phyloP scores from a whole-genome alignment of 2,888 invertebrate genomes.

The Lasioglossum villosulum region DNA sequence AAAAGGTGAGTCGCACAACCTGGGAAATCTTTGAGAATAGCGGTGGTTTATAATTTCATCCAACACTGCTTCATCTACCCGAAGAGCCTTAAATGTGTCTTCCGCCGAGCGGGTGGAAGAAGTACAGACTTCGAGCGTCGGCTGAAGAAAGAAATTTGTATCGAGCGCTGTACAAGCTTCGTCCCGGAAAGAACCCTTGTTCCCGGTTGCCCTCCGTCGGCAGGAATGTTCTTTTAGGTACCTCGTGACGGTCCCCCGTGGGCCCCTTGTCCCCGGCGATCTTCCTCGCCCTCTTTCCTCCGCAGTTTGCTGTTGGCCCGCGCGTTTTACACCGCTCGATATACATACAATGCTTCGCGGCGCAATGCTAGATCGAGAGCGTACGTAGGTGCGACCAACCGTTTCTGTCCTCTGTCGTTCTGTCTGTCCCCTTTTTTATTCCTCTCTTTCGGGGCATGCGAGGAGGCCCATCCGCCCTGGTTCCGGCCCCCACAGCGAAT shows the following conservation, averaged over 20 bases:
- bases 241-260: conserved; percentile 35
- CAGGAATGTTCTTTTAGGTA: conserved; percentile 60
- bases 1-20: too few species aligned
- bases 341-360: conserved; percentile 81
- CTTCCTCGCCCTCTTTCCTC: conserved; percentile 14
- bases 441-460: conserved; percentile 40
- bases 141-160: not conserved
- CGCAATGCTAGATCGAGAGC: conserved; percentile 75
- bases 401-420: conserved; percentile 15
- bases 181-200: not conserved
- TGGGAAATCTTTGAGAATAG: too few species aligned
- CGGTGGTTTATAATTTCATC: not conserved
- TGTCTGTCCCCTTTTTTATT: conserved; percentile 3
- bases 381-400: conserved; percentile 67
- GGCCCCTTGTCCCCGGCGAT: not conserved
- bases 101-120: not conserved
- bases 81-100: not conserved
- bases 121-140: not conserved
- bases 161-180: not conserved
- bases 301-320: conserved; percentile 14
- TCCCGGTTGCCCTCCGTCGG: conserved; percentile 9
- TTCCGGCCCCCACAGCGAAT: conserved; percentile 38
- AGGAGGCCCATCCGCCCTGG: conserved; percentile 14
- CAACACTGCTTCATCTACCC: not conserved
- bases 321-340: conserved; percentile 68